Percentiles rank a stretch among this genome's conserved stretches.
phyloP scores from a whole-genome alignment of 2,888 invertebrate genomes.

The Gari tellinella region DNA sequence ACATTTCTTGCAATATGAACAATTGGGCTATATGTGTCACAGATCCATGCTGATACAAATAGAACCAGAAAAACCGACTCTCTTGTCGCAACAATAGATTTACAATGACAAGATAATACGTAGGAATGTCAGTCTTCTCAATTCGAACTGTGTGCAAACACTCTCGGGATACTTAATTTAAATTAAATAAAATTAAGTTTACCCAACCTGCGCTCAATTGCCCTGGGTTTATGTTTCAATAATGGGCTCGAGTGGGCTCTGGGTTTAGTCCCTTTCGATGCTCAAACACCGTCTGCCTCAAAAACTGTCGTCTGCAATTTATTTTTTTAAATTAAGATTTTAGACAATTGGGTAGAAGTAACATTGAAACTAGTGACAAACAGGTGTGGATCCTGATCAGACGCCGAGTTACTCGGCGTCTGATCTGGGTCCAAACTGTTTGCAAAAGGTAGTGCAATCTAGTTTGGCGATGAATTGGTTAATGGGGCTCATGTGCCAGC shows the following conservation, averaged over 20 bases:
- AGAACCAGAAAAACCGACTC: neutral
- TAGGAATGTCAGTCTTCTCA: conserved; percentile 32
- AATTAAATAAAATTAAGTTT: conserved; percentile 53
- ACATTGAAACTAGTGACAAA: too few relatives aligned
- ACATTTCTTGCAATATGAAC: conserved; percentile 28
- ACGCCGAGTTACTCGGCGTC: too few relatives aligned
- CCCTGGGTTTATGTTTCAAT: conserved; percentile 19
- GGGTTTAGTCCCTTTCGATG: too few relatives aligned
- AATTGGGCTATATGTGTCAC: neutral
- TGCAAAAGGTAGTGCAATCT: too few relatives aligned
- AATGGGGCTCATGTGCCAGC: conserved; percentile 3
- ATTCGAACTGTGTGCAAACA: conserved; percentile 35
- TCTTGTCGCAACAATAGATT: conserved; percentile 28
- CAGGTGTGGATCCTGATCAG: too few relatives aligned
- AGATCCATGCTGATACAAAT: too few relatives aligned
- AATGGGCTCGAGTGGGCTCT: conserved; percentile 24
- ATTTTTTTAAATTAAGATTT: too few relatives aligned
- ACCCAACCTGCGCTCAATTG: conserved; percentile 15
- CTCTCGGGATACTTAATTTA: conserved; percentile 39
- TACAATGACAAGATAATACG: conserved; percentile 56
- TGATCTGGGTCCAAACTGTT: too few relatives aligned
- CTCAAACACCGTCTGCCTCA: too few relatives aligned
- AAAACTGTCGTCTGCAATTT: too few relatives aligned
- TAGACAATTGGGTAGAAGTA: too few relatives aligned
- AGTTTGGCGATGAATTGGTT: too few relatives aligned